A percentile compares a stretch with the other conserved stretches of the same genome.
Conservation (phyloP, 2,797 vertebrate genomes). For the Hyperoplus lanceolatus region DNA sequence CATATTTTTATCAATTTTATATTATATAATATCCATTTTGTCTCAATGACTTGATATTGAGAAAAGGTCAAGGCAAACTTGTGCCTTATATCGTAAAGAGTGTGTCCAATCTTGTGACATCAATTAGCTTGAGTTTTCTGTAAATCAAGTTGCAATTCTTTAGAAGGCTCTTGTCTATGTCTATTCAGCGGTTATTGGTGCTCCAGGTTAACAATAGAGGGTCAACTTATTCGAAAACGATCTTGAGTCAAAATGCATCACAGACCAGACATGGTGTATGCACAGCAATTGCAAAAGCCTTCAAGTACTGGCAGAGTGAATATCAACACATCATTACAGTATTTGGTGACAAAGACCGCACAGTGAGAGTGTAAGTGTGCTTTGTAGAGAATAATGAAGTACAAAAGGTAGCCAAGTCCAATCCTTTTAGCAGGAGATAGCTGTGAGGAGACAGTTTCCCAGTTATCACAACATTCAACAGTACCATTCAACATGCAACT, state of each 20-base stretch:
- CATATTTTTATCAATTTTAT: neutral
- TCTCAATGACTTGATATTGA: neutral
- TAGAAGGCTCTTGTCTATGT: neutral
- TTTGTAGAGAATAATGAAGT: neutral
- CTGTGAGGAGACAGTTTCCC: neutral
- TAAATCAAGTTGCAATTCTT: neutral
- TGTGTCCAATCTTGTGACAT: neutral
- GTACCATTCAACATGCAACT: no score
- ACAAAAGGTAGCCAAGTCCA: neutral
- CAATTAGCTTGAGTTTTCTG: neutral
- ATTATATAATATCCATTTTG: neutral
- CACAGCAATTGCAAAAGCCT: neutral
- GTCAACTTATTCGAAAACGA: neutral
- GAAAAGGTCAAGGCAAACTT: neutral
- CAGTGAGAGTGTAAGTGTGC: neutral
- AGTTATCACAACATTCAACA: neutral
- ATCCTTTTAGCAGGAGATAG: neutral
- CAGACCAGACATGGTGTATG: neutral
- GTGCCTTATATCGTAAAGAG: neutral
- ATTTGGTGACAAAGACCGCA: neutral
- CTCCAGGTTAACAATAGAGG: neutral
- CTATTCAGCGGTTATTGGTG: neutral
- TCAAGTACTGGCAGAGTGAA: neutral
- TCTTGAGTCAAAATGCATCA: neutral
- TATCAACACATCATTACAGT: neutral